Conservation (phyloP, 2,113 vertebrate genomes). For the Corythoichthys haematopterus region DNA sequence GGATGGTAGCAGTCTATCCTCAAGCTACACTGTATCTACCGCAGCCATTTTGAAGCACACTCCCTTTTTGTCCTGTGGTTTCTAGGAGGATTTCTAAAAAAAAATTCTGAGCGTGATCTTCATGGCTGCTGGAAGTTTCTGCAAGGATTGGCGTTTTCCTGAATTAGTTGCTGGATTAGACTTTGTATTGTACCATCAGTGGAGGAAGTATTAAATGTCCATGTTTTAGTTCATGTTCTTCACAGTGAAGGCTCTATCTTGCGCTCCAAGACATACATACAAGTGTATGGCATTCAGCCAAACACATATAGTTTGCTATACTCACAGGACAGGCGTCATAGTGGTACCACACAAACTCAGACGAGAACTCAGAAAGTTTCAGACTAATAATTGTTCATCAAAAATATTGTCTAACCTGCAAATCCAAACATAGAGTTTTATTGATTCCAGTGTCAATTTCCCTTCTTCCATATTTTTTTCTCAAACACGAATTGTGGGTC, state of each 20-base stretch:
- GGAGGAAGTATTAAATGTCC: background rate
- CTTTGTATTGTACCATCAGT: background rate
- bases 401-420: background rate
- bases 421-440: background rate
- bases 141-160: background rate
- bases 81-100: constrained; percentile 29
- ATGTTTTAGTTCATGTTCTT: constrained; percentile 2
- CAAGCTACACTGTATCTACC: constrained; percentile 37
- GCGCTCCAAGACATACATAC: constrained; percentile 10
- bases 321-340: constrained; percentile 14
- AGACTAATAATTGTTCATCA: constrained; percentile 4
- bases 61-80: constrained; percentile 50
- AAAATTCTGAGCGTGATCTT: constrained; percentile 17
- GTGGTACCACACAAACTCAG: background rate
- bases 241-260: constrained; percentile 4
- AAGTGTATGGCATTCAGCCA: constrained; percentile 14
- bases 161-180: constrained; percentile 1
- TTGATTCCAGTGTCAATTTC: background rate
- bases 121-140: constrained; percentile 8
- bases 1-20: constrained; percentile 50
- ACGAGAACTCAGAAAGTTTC: constrained; percentile 8
- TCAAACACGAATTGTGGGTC: constrained; percentile 3
- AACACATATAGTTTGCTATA: constrained; percentile 22
- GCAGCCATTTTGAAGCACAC: constrained; percentile 52
- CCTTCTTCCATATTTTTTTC: background rate